phyloP scores from a whole-genome alignment of 2,113 vertebrate species.

The Heterotis niloticus region DNA sequence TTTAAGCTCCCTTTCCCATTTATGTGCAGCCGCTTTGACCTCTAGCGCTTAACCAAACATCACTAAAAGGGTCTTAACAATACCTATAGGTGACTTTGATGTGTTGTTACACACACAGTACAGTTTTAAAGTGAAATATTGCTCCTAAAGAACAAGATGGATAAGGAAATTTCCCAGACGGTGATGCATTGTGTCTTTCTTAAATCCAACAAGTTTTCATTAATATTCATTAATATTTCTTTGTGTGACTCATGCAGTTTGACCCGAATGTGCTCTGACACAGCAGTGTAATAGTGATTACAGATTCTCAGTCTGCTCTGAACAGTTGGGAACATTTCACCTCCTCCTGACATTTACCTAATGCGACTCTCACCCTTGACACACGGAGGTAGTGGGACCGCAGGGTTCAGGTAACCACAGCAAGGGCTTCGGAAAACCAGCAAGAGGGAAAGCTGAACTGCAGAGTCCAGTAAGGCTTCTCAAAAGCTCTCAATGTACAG shows the following conservation, averaged over 20 bases:
- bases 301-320: neutral
- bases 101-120: neutral
- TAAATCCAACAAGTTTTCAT: neutral
- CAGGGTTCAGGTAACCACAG: neutral
- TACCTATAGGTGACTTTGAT: neutral
- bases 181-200: neutral
- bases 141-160: neutral
- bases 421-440: neutral
- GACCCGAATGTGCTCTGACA: neutral
- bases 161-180: neutral
- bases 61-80: too few relatives aligned
- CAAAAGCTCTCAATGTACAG: too few relatives aligned
- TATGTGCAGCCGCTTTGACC: too few relatives aligned
- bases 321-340: neutral
- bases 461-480: neutral
- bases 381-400: neutral
- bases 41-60: too few relatives aligned
- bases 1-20: too few relatives aligned
- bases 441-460: neutral
- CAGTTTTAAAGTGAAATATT: neutral
- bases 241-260: neutral
- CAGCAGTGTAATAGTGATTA: neutral
- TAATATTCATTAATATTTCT: neutral
- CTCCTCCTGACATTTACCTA: constrained; percentile 3
- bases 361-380: too few relatives aligned